Evolutionary conservation across 2,797 vertebrate genomes (phyloP).

Genomic region (Balearica regulorum): DNA sequence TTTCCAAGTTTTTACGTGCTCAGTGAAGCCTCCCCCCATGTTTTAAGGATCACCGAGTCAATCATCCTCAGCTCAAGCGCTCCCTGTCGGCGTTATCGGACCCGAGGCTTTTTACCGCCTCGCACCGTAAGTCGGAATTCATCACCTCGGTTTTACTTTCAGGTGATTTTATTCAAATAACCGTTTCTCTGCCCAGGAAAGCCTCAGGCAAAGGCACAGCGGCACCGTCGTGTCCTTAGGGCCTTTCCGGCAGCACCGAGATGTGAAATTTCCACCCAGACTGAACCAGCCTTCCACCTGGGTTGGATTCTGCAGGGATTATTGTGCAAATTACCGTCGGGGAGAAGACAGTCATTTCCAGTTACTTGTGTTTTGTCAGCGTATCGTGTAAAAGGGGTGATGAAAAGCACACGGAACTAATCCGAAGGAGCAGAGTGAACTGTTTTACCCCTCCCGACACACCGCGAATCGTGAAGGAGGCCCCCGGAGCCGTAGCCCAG

Average conservation of each 20-base stretch:
- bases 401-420: not conserved
- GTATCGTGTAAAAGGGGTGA: not conserved
- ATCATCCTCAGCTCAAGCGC: not conserved
- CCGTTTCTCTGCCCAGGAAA: not conserved
- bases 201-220: not conserved
- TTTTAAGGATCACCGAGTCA: not conserved
- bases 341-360: not conserved
- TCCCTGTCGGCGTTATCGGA: fast-evolving
- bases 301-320: not conserved
- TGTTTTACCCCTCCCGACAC: not conserved
- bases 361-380: not conserved
- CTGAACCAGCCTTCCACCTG: not conserved
- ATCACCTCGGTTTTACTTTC: not conserved
- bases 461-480: fast-evolving
- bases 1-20: not conserved
- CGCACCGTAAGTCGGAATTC: not conserved
- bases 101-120: not conserved
- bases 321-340: not conserved
- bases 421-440: not conserved
- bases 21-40: not conserved
- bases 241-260: not conserved
- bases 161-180: not conserved
- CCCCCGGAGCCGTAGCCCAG: not conserved
- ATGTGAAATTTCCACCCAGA: not conserved
- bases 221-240: not conserved